Evolutionary conservation across 2,113 vertebrate species (phyloP).

Genomic region (Uropsilus gracilis): DNA sequence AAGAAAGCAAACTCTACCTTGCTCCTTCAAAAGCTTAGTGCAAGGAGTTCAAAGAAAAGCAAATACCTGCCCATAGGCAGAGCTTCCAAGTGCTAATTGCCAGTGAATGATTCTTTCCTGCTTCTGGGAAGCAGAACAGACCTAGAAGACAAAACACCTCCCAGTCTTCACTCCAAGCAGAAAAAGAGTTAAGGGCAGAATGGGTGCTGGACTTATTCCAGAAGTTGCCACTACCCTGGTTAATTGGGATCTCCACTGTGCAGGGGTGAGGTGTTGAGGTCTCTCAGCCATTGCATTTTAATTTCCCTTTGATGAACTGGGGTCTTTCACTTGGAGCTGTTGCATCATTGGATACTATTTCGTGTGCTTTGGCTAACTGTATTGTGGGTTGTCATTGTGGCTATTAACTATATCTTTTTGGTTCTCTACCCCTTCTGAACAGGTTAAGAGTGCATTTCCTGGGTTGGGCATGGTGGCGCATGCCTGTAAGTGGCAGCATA

Average conservation of each 20-base stretch:
- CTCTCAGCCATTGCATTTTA: background rate
- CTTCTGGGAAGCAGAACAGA: background rate
- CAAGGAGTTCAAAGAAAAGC: background rate
- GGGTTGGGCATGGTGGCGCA: too few relatives aligned
- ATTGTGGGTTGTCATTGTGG: background rate
- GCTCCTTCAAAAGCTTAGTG: background rate
- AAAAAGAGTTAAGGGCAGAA: background rate
- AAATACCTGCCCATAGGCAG: background rate
- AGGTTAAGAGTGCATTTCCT: background rate
- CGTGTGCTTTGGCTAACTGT: background rate
- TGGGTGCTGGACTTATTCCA: background rate
- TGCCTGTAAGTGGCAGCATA: too few relatives aligned
- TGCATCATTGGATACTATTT: background rate
- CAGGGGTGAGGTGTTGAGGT: background rate
- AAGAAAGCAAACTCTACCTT: background rate
- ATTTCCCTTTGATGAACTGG: background rate
- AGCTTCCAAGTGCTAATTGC: background rate
- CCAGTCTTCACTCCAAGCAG: background rate
- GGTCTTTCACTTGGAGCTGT: background rate
- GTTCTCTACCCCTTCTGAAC: background rate
- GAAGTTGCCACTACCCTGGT: background rate
- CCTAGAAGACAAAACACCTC: background rate
- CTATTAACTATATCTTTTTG: background rate
- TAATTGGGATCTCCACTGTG: background rate
- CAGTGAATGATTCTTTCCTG: background rate